Percentiles rank a stretch among this genome's conserved stretches.
Evolutionary conservation across 1,140 invertebrate species (phyloP).

Genomic region (Cherax destructor): DNA sequence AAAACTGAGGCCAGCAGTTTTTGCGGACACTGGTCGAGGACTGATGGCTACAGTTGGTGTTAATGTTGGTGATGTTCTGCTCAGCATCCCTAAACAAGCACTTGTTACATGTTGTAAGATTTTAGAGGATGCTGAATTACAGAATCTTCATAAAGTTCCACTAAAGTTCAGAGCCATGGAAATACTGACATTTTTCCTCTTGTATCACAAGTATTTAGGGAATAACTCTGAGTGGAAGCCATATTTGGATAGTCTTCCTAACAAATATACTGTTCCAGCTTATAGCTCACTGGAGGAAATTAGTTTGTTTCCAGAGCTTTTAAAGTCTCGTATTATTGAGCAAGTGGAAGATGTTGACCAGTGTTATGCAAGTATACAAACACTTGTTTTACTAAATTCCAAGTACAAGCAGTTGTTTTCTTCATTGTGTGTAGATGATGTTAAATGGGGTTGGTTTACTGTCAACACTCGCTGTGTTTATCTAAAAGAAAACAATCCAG

Average conservation of each 20-base stretch:
- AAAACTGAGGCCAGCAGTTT: conserved; percentile 72
- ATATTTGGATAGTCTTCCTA: conserved; percentile 81
- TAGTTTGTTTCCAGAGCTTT: conserved; percentile 77
- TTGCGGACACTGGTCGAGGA: conserved; percentile 79
- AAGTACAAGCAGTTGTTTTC: not conserved
- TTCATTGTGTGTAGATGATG: conserved; percentile 30
- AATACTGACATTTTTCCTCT: conserved; percentile 80
- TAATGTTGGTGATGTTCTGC: conserved; percentile 77
- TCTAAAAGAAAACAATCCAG: conserved; percentile 72
- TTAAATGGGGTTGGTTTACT: conserved; percentile 80
- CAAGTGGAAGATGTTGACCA: conserved; percentile 32
- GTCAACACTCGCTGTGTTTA: conserved; percentile 86
- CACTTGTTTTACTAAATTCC: not conserved
- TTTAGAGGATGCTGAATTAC: conserved; percentile 38
- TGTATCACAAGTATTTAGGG: conserved; percentile 75
- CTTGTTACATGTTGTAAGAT: conserved; percentile 78
- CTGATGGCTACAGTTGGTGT: conserved; percentile 79
- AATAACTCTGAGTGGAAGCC: conserved; percentile 74
- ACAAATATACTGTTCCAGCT: conserved; percentile 75
- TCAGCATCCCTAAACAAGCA: conserved; percentile 79
- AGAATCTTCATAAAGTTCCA: conserved; percentile 74
- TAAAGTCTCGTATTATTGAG: conserved; percentile 74
- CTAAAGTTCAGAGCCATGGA: conserved; percentile 75
- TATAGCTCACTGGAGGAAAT: conserved; percentile 73
- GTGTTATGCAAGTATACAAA: conserved; percentile 20